Conservation (phyloP, 2,797 vertebrate species). For the Acanthurus tractus region DNA sequence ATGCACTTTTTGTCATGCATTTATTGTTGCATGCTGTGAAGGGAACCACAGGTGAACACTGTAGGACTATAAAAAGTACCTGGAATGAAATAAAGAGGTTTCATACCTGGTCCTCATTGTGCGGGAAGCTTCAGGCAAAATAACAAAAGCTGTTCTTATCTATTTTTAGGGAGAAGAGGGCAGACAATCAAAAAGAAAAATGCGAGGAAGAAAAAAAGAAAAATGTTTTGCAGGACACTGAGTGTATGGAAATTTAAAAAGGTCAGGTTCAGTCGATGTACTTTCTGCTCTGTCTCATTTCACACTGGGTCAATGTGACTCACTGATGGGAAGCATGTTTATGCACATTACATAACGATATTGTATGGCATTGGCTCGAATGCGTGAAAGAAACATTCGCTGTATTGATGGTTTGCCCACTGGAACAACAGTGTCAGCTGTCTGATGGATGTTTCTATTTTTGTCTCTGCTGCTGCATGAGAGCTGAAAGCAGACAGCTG, state of each 20-base stretch:
- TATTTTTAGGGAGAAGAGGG: neutral
- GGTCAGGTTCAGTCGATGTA: neutral
- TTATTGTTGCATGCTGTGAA: no score
- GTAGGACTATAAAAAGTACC: no score
- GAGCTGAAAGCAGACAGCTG: slow-evolving; percentile 22
- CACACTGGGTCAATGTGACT: slow-evolving; percentile 17
- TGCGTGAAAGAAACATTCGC: slow-evolving; percentile 1
- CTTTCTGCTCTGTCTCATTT: neutral
- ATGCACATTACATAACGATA: slow-evolving; percentile 20
- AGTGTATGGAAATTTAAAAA: neutral
- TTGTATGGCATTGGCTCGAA: slow-evolving; percentile 15
- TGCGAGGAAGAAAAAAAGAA: neutral
- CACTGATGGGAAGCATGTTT: slow-evolving; percentile 10
- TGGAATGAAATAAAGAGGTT: no score
- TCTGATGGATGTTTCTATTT: slow-evolving; percentile 56
- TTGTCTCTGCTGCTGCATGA: slow-evolving; percentile 26
- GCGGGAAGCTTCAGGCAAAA: no score
- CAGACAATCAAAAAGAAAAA: neutral
- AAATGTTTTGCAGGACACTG: no score
- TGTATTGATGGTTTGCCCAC: slow-evolving; percentile 26
- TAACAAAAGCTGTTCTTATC: neutral
- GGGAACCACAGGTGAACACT: no score
- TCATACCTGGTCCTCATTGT: no score
- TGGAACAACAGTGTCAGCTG: slow-evolving; percentile 40
- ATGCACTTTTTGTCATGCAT: no score